Percentiles rank a stretch among this genome's conserved stretches.
These are phyloP conservation scores for Lamproptera curius DNA, from an alignment of 2,888 invertebrate genomes.

Conservation along the genomic window DNA sequence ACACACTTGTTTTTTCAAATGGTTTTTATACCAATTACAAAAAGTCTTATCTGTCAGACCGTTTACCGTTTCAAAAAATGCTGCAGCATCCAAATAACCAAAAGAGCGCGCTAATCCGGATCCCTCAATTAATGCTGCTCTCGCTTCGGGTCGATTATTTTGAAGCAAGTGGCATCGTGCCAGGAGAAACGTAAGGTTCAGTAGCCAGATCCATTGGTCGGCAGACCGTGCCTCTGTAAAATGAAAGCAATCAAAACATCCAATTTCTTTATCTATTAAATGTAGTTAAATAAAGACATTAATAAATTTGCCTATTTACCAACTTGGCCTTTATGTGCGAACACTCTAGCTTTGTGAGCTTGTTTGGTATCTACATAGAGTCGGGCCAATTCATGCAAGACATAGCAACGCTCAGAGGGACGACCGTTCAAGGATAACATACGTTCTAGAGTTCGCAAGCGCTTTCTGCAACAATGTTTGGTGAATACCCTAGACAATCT, in stretches of 20 bases:
- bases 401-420: constrained; percentile 56
- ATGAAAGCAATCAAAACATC: too few species aligned
- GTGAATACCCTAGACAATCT: too few species aligned
- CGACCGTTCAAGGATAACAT: constrained; percentile 46
- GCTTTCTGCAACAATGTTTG: constrained; percentile 43
- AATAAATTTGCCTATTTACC: constrained; percentile 36
- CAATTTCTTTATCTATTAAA: too few species aligned
- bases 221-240: constrained; percentile 53
- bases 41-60: neutral
- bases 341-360: constrained; percentile 51
- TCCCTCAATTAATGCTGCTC: constrained; percentile 54
- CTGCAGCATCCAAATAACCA: constrained; percentile 47
- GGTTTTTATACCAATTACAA: neutral
- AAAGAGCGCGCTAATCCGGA: constrained; percentile 32
- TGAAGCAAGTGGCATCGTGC: constrained; percentile 62
- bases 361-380: constrained; percentile 57
- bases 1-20: too few species aligned
- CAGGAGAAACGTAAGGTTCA: constrained; percentile 58
- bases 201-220: constrained; percentile 50
- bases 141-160: constrained; percentile 62
- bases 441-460: constrained; percentile 53
- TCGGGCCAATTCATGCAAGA: constrained; percentile 60
- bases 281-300: too few species aligned
- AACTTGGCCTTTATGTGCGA: constrained; percentile 57
- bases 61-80: constrained; percentile 62